These are phyloP conservation scores for Nymphalis urticae DNA, from an alignment of 2,888 invertebrate species.

Conservation along the genomic window DNA sequence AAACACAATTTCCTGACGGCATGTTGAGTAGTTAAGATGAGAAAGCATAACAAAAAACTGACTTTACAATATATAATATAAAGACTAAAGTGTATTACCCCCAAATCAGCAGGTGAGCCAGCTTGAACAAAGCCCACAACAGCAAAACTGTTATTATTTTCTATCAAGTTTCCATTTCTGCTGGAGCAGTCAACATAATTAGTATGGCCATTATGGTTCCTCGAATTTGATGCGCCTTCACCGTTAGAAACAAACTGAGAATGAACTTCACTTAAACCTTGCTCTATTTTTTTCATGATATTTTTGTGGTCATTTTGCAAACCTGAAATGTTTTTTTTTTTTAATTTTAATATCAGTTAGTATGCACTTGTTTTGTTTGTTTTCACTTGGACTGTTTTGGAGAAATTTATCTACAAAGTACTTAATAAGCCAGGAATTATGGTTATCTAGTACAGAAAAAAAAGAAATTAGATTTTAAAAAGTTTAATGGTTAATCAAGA, in stretches of 20 bases:
- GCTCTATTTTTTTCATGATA: conserved; percentile 92
- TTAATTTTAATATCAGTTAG: background rate
- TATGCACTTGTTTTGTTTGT: too few relatives aligned
- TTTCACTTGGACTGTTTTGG: too few relatives aligned
- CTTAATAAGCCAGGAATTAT: too few relatives aligned
- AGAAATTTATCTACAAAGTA: too few relatives aligned
- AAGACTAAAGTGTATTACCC: conserved; percentile 78
- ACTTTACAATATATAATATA: too few relatives aligned
- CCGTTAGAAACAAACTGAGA: conserved; percentile 51
- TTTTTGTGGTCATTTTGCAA: conserved; percentile 94
- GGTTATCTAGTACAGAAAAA: too few relatives aligned
- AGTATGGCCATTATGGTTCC: background rate
- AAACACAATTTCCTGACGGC: too few relatives aligned
- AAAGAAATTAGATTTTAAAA: too few relatives aligned
- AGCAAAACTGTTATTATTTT: conserved; percentile 76
- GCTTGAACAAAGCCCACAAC: conserved; percentile 86
- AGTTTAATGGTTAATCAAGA: too few relatives aligned
- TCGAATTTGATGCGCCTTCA: background rate
- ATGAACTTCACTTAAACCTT: conserved; percentile 85
- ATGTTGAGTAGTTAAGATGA: too few relatives aligned
- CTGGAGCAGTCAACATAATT: background rate
- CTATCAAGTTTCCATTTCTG: conserved; percentile 2
- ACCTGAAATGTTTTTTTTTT: conserved; percentile 83
- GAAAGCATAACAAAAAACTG: too few relatives aligned
- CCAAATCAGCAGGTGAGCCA: conserved; percentile 91